Percentiles rank a stretch among this genome's conserved stretches.
Evolutionary conservation across 2,113 vertebrate species (phyloP).

Genomic region (Pelodiscus sinensis): DNA sequence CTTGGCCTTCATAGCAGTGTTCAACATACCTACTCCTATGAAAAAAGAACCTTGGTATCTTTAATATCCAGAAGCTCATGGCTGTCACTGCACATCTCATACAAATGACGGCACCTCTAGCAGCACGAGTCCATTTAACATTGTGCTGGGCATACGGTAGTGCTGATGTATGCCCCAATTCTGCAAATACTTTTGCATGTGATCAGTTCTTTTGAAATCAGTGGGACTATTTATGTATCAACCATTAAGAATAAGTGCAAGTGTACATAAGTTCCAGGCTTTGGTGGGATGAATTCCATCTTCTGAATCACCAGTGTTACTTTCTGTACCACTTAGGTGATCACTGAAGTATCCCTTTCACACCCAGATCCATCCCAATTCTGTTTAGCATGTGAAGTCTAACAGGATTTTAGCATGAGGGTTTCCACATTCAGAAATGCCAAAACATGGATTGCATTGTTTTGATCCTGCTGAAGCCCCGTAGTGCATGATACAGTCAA

Average conservation of each 20-base stretch:
- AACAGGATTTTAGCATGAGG: neutral
- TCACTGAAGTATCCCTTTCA: neutral
- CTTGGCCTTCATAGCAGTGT: neutral
- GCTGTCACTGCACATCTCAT: neutral
- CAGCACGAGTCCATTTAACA: neutral
- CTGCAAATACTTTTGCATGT: neutral
- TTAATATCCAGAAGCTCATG: neutral
- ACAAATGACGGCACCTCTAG: neutral
- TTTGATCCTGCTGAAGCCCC: neutral
- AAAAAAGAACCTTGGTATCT: neutral
- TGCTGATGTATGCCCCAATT: neutral
- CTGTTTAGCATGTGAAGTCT: neutral
- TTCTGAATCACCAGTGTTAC: neutral
- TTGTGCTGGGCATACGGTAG: neutral
- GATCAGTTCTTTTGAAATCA: neutral
- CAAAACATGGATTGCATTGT: neutral
- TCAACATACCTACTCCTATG: neutral
- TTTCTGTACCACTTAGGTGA: neutral
- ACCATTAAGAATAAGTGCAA: neutral
- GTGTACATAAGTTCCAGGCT: neutral
- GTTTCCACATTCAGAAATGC: neutral
- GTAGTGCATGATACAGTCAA: rapidly evolving
- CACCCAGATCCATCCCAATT: neutral
- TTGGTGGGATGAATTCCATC: neutral
- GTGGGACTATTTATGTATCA: rapidly evolving